Percentiles rank a stretch among this genome's conserved stretches.
Conservation (phyloP, 2,113 vertebrate species). For the Willisornis vidua region DNA sequence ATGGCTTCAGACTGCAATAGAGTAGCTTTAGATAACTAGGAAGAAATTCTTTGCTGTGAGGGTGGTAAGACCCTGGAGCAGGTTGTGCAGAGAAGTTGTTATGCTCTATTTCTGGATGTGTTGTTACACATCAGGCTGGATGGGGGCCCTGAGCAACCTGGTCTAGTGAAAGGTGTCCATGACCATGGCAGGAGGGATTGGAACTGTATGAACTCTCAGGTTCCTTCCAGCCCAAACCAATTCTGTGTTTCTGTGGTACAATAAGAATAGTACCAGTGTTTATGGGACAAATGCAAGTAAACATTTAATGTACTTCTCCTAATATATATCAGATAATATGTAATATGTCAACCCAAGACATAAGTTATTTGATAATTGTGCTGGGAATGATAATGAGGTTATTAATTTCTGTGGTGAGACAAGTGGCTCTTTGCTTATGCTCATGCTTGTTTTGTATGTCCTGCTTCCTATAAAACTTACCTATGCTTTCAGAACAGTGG, state of each 20-base stretch:
- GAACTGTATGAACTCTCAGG: neutral
- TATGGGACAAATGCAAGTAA: neutral
- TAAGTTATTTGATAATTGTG: neutral
- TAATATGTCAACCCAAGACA: too few species aligned
- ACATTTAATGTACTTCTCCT: neutral
- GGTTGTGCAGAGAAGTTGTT: neutral
- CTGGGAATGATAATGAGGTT: neutral
- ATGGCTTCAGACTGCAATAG: neutral
- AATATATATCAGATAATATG: neutral
- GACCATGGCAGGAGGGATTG: neutral
- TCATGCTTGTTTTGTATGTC: neutral
- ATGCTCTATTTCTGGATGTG: accelerated
- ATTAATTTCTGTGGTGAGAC: neutral
- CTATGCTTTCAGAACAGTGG: neutral
- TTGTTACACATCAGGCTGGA: neutral
- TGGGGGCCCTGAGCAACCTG: neutral
- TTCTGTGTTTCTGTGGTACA: neutral
- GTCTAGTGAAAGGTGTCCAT: neutral
- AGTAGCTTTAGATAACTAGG: neutral
- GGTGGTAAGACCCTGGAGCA: neutral
- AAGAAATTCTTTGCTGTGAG: neutral
- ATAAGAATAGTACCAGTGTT: neutral
- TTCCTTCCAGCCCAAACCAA: neutral
- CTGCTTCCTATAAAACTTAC: neutral
- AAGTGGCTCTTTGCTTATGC: neutral